These are phyloP conservation scores for Dermatophagoides farinae DNA, from an alignment of 1,140 invertebrate species.

Conservation along the genomic window DNA sequence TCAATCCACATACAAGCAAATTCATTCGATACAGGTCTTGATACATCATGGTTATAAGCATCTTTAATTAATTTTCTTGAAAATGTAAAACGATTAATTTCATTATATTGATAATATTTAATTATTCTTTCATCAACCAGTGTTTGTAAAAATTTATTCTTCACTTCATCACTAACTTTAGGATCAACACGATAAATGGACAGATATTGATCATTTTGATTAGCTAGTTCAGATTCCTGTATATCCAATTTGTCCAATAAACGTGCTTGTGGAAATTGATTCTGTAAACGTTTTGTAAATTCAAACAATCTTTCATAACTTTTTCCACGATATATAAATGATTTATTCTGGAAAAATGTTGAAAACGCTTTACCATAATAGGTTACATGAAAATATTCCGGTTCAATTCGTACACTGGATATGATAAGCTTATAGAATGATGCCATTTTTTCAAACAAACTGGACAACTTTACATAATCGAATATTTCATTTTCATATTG, in stretches of 20 bases:
- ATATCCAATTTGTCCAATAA: conserved; percentile 49
- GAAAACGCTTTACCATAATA: conserved; percentile 88
- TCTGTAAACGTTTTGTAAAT: conserved; percentile 76
- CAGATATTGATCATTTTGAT: conserved; percentile 30
- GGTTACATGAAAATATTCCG: conserved; percentile 88
- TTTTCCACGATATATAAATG: conserved; percentile 85
- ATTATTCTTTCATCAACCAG: conserved; percentile 64
- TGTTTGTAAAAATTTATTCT: conserved; percentile 21
- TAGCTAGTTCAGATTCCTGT: background rate
- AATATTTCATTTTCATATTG: conserved; percentile 72
- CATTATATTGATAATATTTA: conserved; percentile 72
- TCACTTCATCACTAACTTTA: conserved; percentile 37
- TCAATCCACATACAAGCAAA: conserved; percentile 88
- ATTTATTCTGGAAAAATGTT: conserved; percentile 80
- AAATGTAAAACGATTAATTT: conserved; percentile 71
- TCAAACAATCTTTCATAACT: conserved; percentile 85
- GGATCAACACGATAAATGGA: conserved; percentile 90
- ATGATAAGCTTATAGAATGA: conserved; percentile 77
- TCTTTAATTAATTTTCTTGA: conserved; percentile 44
- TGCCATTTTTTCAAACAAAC: conserved; percentile 55
- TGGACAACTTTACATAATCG: conserved; percentile 69
- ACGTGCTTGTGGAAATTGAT: conserved; percentile 68
- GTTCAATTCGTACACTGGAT: conserved; percentile 52
- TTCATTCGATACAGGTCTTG: conserved; percentile 1
- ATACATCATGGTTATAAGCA: background rate